Conservation (phyloP, 2,113 vertebrate species). For the Hydrolagus affinis region DNA sequence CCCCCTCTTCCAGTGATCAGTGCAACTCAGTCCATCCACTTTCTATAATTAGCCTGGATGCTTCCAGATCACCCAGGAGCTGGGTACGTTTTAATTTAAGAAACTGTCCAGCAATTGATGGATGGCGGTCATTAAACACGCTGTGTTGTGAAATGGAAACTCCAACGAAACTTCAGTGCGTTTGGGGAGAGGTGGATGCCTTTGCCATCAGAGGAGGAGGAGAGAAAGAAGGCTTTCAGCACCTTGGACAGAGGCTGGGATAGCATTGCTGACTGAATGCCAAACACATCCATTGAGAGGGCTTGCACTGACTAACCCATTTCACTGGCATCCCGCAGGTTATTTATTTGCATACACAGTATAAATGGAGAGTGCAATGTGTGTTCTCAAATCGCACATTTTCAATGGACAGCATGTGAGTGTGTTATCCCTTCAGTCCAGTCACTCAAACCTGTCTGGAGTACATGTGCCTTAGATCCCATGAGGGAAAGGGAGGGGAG, state of each 20-base stretch:
- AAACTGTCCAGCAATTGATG: no score
- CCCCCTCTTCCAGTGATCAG: background rate
- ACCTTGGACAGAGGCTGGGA: background rate
- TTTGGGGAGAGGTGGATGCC: background rate
- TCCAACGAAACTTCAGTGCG: background rate
- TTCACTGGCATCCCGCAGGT: background rate
- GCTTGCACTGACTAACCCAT: no score
- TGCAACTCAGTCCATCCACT: no score
- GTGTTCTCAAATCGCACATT: no score
- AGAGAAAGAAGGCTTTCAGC: background rate
- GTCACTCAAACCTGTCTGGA: no score
- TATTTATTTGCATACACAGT: background rate
- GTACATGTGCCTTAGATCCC: no score
- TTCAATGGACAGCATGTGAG: no score
- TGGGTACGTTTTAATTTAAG: background rate
- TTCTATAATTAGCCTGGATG: background rate
- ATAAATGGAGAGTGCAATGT: no score
- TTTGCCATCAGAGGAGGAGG: background rate
- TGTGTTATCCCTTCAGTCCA: no score
- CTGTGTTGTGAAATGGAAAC: background rate
- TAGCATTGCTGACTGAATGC: background rate
- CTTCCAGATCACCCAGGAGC: background rate
- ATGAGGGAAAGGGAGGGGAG: no score
- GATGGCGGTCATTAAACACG: background rate
- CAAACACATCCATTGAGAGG: background rate